phyloP scores from a whole-genome alignment of 2,797 vertebrate species.

The Cygnus olor region DNA sequence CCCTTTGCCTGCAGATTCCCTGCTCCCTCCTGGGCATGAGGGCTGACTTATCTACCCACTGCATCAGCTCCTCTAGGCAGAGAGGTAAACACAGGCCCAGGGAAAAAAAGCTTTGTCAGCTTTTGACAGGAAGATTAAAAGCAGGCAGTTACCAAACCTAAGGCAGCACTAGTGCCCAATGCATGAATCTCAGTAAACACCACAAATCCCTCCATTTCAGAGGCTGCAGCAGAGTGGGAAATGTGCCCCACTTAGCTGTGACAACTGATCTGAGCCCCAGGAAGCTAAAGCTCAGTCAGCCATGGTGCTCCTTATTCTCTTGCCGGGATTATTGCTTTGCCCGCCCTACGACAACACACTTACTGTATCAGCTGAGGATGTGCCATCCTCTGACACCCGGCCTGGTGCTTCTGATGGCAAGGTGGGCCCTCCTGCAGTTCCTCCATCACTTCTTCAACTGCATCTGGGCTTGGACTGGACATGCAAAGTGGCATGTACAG shows the following conservation, averaged over 20 bases:
- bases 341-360: neutral
- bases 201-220: neutral
- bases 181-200: neutral
- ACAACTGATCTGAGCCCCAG: neutral
- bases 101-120: conserved; percentile 54
- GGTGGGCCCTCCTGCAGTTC: neutral
- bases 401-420: neutral
- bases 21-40: neutral
- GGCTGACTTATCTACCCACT: neutral
- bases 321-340: neutral
- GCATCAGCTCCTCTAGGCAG: neutral
- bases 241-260: neutral
- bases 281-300: neutral
- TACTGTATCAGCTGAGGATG: accelerated
- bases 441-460: neutral
- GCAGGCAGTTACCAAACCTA: neutral
- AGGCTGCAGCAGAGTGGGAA: neutral
- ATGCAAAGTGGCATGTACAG: accelerated
- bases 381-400: neutral
- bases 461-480: neutral
- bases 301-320: neutral
- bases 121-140: conserved; percentile 50
- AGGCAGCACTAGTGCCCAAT: neutral
- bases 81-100: neutral
- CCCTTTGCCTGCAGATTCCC: neutral